Conservation (phyloP, 2,797 vertebrate species). For the Gastrophryne carolinensis region DNA sequence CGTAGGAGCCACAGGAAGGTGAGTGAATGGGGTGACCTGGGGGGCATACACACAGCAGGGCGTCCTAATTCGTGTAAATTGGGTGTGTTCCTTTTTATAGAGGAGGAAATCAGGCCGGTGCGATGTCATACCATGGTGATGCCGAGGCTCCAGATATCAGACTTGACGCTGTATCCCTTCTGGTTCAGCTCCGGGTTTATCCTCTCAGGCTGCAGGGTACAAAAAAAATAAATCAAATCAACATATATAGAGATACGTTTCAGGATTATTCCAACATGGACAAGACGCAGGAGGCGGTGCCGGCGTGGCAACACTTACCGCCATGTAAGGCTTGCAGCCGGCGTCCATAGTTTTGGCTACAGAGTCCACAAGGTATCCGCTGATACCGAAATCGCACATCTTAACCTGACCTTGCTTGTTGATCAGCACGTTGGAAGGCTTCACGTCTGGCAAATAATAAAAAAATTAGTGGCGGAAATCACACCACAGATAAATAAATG, state of each 20-base stretch:
- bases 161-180: conserved; percentile 96
- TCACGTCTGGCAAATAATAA: conserved; percentile 81
- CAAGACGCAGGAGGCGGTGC: too few species aligned
- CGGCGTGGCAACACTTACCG: conserved; percentile 86
- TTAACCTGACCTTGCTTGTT: conserved; percentile 94
- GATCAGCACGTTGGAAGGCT: conserved; percentile 95
- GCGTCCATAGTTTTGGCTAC: conserved; percentile 97
- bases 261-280: too few species aligned
- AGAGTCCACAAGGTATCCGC: conserved; percentile 93
- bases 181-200: conserved; percentile 97
- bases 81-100: too few species aligned
- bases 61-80: too few species aligned
- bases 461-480: too few species aligned
- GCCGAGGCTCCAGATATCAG: conserved; percentile 97
- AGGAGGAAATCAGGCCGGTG: neutral
- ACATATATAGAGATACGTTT: too few species aligned
- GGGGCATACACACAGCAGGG: too few species aligned
- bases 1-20: too few species aligned
- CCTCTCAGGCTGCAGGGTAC: conserved; percentile 84
- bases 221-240: too few species aligned
- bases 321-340: conserved; percentile 97
- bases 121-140: conserved; percentile 85
- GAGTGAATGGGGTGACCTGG: too few species aligned
- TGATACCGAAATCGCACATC: conserved; percentile 98
- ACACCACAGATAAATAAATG: too few species aligned